Base-by-base conservation (phyloP, 2,113 vertebrate genomes). In the Macaca mulatta region DNA sequence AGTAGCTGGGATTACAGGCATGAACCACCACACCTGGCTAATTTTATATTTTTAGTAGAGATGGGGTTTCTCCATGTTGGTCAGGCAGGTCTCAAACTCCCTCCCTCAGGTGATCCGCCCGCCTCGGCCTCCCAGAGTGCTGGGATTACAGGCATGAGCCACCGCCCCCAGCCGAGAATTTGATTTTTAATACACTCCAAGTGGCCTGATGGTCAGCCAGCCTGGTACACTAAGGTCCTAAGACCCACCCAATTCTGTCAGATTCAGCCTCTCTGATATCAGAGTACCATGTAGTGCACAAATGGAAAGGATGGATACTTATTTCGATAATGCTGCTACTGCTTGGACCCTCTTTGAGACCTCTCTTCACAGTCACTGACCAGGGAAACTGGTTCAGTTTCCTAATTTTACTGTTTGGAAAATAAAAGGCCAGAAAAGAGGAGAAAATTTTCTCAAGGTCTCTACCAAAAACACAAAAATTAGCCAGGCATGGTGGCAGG, bases 361-460 rank as follows among this genome's bases (percentile, higher is more conserved):
- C 18, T 90, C 52, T 77, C 70, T 89, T 75, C 52, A 85, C 8
- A 50, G 13, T 90, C 69, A 83, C 27, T 0, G 13, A 20, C 22
- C 22, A 78, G 38, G 45, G n/a, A 94, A 87, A 90, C 48, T 43
- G 25, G 14, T 18, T 50, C 45, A 6, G 25, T 83, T 92, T 77
- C 43, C 61, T 64, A 40, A 77, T 81, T 92, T 88, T 50, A 86
- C 69, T 57, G 57, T 32, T 77, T 70, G 86, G 43, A 84, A 89
- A 81, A 77, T 57, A 72, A 95, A 95, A 59, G 92, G 3, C 64
- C 80, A 89, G 17, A 91, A 27, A 25, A 70, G 43, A 96, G 75
- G 38, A 90, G 69, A 90, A 89, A 55, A 81, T 14, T 23, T 72
- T 89, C 70, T 94, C 18, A 85, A 70, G 57, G 4, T 64, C 61